phyloP scores from a whole-genome alignment of 2,797 vertebrate species.

The Cirrhinus mrigala region DNA sequence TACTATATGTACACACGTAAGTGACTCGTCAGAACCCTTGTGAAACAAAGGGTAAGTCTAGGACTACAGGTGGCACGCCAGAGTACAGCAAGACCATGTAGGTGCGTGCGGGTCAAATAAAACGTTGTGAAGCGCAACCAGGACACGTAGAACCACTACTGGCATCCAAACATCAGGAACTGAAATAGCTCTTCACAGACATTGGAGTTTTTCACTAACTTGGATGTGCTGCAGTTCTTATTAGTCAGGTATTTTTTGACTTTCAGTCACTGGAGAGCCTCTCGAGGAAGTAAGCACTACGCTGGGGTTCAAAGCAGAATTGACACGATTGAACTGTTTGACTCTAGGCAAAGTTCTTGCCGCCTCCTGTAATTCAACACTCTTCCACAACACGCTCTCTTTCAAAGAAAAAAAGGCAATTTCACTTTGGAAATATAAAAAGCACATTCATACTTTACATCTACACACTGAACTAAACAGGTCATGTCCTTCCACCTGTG shows the following conservation, averaged over 20 bases:
- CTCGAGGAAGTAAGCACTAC: not conserved
- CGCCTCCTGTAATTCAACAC: not conserved
- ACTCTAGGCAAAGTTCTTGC: constrained; percentile 16
- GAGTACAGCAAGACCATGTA: constrained; percentile 20
- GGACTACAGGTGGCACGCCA: constrained; percentile 31
- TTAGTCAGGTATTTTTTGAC: not conserved
- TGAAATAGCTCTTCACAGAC: not conserved
- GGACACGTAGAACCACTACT: not conserved
- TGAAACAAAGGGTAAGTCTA: constrained; percentile 45
- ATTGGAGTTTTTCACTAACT: constrained; percentile 6
- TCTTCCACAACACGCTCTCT: not conserved
- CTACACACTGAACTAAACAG: constrained; percentile 32
- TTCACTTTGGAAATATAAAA: constrained; percentile 49
- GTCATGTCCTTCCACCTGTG: constrained; percentile 11
- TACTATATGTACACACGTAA: constrained; percentile 68
- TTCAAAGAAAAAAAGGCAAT: constrained; percentile 19
- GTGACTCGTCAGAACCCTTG: constrained; percentile 72
- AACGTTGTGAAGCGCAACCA: not conserved
- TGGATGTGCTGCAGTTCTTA: constrained; percentile 30
- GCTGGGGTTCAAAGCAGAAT: constrained; percentile 14
- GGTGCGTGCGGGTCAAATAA: not conserved
- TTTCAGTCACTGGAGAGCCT: constrained; percentile 7
- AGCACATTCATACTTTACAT: constrained; percentile 26
- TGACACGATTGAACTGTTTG: constrained; percentile 3
- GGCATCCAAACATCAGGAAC: not conserved